Evolutionary conservation across 2,888 invertebrate genomes (phyloP), one percentile per base, ranked within the genome.

Genomic region (Ornithoptera alexandrae): DNA sequence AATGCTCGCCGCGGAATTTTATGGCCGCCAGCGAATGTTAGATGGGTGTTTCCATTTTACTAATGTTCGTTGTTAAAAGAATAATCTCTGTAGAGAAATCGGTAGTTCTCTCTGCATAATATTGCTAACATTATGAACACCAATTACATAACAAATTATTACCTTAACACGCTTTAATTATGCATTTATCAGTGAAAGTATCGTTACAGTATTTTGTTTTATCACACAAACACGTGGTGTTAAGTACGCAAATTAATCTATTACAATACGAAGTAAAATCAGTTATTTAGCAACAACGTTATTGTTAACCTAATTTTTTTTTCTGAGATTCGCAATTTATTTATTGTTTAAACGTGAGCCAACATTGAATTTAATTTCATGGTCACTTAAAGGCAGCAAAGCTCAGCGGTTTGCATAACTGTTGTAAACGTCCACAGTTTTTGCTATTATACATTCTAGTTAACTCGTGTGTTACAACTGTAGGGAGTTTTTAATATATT

Each of bases 321-420:
- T 50, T 24, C n/a, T 10, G 36, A 18, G 18, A 46, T 60, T 50
- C 24, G 24, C 61, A 61, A 61, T 69, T 65, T 61, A 53, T 65
- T 60, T 61, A 61, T 61, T 65, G 62, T 69, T 46, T 65, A 20
- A 62, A 65, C 57, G 62, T 62, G 30, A 65, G 65, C 74, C 74
- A 69, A 73, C 77, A 73, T 74, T 77, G 77, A 82, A 84, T 85
- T 84, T 85, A 84, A 83, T 88, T 88, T 85, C 85, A 88, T 86
- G 89, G 88, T 86, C 85, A 75, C 81, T 86, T 81, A 78, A 76
- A 66, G 62, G 66, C 53, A 36, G 62, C 66, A 36, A 62, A 62
- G 69, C 62, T 58, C 59, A n/a, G 56, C 68, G 59, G 57, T 63
- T 58, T 67, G 39, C 46, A 65, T 69, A 62, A 70, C 62, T 70